Conservation (phyloP, 1,140 invertebrate species). For the Pseudoatta argentina region DNA sequence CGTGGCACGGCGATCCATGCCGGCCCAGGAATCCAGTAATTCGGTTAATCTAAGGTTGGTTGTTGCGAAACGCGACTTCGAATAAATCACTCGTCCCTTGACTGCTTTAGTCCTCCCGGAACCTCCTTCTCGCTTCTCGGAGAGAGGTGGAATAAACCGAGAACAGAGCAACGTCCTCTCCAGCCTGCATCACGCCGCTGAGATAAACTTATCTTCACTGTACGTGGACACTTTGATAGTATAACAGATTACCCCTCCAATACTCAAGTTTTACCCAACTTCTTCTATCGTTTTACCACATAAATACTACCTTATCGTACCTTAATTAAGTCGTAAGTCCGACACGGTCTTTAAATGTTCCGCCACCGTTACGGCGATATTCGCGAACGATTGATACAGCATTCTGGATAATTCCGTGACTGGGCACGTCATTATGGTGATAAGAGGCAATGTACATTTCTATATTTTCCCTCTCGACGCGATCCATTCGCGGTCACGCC, state of each 20-base stretch:
- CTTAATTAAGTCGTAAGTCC: constrained; percentile 37
- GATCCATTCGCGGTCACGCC: constrained; percentile 68
- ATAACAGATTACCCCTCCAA: constrained; percentile 52
- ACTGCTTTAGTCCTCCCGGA: constrained; percentile 59
- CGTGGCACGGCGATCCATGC: constrained; percentile 53
- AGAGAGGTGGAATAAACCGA: constrained; percentile 50
- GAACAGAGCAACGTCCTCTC: constrained; percentile 52
- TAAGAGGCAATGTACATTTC: constrained; percentile 65
- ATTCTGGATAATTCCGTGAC: constrained; percentile 66
- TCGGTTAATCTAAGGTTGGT: constrained; percentile 81
- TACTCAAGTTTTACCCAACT: constrained; percentile 17
- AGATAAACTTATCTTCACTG: constrained; percentile 64
- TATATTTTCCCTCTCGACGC: constrained; percentile 66
- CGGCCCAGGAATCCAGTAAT: constrained; percentile 79
- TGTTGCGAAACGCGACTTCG: constrained; percentile 77
- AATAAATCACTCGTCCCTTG: constrained; percentile 80
- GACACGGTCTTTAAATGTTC: neutral
- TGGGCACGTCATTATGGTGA: constrained; percentile 65
- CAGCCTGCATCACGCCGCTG: constrained; percentile 32
- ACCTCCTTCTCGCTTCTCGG: constrained; percentile 39
- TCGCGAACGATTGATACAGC: constrained; percentile 65
- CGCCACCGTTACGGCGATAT: constrained; percentile 2
- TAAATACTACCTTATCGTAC: constrained; percentile 48
- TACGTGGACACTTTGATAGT: constrained; percentile 58
- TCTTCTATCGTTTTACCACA: constrained; percentile 17